A percentile compares a stretch with the other conserved stretches of the same genome.
phyloP scores from a whole-genome alignment of 2,797 vertebrate species.

The Gymnopithys bicolor region DNA sequence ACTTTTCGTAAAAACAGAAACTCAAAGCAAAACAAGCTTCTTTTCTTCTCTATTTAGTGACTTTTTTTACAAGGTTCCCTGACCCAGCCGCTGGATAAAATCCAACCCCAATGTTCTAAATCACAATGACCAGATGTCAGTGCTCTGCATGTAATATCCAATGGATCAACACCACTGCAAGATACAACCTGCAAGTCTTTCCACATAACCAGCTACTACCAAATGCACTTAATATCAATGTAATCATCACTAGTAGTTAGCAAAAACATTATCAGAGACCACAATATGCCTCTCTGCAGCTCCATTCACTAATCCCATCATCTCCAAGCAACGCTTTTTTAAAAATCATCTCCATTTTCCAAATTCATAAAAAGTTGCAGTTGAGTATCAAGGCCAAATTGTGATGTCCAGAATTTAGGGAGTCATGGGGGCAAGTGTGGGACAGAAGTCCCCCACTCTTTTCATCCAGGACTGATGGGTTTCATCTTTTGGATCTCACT shows the following conservation, averaged over 20 bases:
- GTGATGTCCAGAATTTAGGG: neutral
- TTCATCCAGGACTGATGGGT: neutral
- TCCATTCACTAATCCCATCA: neutral
- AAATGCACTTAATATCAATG: neutral
- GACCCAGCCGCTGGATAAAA: neutral
- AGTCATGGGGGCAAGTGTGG: neutral
- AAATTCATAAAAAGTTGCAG: neutral
- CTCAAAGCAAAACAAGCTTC: neutral
- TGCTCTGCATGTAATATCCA: neutral
- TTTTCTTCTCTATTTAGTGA: neutral
- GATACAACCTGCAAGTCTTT: neutral
- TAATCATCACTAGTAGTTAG: neutral
- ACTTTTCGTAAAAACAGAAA: neutral
- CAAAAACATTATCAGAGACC: neutral
- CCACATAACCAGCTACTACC: neutral
- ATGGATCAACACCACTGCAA: neutral
- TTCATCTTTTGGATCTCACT: neutral
- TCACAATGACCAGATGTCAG: neutral
- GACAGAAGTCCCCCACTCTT: fast-evolving
- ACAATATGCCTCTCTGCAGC: neutral
- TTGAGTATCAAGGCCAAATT: fast-evolving
- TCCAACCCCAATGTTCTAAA: neutral
- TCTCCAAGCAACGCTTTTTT: neutral
- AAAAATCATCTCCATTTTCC: neutral
- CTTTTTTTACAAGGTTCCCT: neutral